phyloP scores from a whole-genome alignment of 1,140 invertebrate genomes.

The Lepidurus apus region DNA sequence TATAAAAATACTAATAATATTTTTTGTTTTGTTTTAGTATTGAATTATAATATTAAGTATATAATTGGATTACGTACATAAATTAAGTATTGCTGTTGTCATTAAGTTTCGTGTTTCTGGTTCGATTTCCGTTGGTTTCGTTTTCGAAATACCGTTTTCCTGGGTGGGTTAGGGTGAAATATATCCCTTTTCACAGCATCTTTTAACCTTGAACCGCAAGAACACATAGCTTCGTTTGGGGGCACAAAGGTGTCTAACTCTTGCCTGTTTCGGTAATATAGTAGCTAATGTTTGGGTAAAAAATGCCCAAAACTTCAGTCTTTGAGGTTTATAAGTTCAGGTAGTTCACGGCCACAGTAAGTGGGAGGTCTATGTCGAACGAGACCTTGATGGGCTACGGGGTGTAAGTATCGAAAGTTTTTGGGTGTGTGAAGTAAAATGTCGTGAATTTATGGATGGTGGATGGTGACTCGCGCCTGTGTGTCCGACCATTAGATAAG shows the following conservation, averaged over 20 bases:
- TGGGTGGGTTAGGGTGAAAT: no score
- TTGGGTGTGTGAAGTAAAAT: not conserved
- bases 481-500: conserved; percentile 19
- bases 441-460: conserved; percentile 2
- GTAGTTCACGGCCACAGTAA: conserved; percentile 1
- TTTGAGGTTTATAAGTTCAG: not conserved
- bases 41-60: not conserved
- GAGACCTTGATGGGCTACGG: not conserved
- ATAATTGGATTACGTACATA: not conserved
- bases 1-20: not conserved
- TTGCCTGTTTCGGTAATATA: no score
- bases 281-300: not conserved
- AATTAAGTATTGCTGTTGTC: conserved; percentile 4
- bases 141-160: no score
- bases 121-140: no score
- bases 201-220: no score
- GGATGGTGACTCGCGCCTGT: not conserved
- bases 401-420: not conserved
- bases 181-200: no score
- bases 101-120: not conserved
- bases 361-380: not conserved
- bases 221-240: no score
- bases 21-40: conserved; percentile 6
- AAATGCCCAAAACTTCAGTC: not conserved
- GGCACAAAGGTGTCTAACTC: no score